Percentiles rank a stretch among this genome's conserved stretches.
Evolutionary conservation across 2,113 vertebrate genomes (phyloP).

Genomic region (Pangasianodon hypophthalmus): DNA sequence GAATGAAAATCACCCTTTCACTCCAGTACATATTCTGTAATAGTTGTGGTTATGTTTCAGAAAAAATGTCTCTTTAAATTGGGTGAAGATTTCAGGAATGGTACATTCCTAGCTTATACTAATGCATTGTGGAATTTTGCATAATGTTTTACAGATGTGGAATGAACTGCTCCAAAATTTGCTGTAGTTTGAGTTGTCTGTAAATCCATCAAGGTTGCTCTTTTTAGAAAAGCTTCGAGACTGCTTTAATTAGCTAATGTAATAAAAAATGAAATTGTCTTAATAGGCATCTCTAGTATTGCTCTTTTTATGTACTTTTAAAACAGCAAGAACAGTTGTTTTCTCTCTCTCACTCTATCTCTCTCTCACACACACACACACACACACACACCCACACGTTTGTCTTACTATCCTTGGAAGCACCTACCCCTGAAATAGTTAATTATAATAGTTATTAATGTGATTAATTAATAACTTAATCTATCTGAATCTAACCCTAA

Average conservation of each 20-base stretch:
- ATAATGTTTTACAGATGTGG: slow-evolving; percentile 28
- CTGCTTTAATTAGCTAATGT: background rate
- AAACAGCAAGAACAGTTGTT: background rate
- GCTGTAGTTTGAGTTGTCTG: background rate
- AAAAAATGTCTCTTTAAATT: background rate
- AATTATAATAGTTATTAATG: background rate
- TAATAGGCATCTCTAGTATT: background rate
- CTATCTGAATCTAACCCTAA: background rate
- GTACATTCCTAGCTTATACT: slow-evolving; percentile 4
- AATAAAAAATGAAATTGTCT: background rate
- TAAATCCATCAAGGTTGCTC: background rate
- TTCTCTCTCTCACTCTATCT: background rate
- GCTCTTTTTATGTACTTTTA: background rate
- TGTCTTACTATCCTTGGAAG: background rate
- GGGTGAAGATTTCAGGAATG: background rate
- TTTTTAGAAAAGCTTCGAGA: background rate
- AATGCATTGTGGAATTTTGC: slow-evolving; percentile 5
- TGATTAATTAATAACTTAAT: background rate
- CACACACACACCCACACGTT: background rate
- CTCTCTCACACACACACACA: background rate
- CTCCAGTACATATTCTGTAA: background rate
- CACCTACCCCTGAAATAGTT: background rate
- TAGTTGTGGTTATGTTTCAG: background rate
- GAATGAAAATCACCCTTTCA: background rate
- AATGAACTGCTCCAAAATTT: background rate